Evolutionary conservation across 2,113 vertebrate species (phyloP).

Genomic region (Ciconia stormi): DNA sequence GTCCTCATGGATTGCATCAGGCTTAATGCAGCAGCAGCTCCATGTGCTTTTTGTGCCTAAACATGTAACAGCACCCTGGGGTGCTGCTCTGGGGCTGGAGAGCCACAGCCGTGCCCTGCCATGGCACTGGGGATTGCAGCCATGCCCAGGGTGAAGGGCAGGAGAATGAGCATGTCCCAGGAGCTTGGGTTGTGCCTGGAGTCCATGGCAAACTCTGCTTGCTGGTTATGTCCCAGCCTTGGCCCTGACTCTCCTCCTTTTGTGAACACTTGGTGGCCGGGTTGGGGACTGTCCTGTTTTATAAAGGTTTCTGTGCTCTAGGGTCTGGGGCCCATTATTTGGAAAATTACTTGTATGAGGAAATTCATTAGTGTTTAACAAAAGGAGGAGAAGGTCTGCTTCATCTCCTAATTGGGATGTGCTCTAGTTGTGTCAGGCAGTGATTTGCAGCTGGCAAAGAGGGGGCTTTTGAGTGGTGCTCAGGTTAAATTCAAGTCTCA

Average conservation of each 20-base stretch:
- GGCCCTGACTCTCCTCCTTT: neutral
- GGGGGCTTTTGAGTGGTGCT: neutral
- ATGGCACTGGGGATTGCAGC: accelerated
- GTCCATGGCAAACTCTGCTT: accelerated
- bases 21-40: neutral
- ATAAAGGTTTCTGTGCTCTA: neutral
- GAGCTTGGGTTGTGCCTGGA: neutral
- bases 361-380: neutral
- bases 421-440: neutral
- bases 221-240: neutral
- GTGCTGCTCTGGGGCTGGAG: neutral
- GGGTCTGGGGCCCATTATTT: neutral
- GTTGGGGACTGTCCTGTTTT: neutral
- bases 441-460: neutral
- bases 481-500: neutral
- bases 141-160: neutral
- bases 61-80: accelerated
- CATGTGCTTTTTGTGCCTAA: accelerated
- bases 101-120: accelerated
- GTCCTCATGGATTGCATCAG: neutral
- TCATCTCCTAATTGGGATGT: neutral
- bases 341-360: neutral
- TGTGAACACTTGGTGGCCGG: neutral
- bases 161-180: neutral
- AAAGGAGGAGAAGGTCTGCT: neutral